Base-by-base conservation (phyloP, 2,888 invertebrate genomes). In the Dioctria rufipes region DNA sequence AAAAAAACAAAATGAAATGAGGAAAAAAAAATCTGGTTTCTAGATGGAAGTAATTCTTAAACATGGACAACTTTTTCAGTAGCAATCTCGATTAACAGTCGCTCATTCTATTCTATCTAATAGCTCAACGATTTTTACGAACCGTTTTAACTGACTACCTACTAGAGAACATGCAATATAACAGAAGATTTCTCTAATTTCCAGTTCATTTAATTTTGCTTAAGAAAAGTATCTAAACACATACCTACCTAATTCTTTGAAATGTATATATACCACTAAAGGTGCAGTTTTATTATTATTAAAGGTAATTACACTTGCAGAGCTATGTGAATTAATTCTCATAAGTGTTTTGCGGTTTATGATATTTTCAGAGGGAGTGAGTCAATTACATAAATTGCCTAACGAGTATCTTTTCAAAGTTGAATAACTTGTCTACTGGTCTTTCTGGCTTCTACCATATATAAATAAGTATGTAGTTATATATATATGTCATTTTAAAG, bases 361-460 rank as follows among this genome's bases (percentile, higher is more conserved):
- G 69, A 69, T 49, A 69, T 69, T 69, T 69, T 69, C 69, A 69
- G 69, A 69, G 46, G 69, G 69, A 69, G 51, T 69, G 69, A 69
- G 51, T 69, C 51, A 69, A 69, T 69, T 69, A 69, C 51, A 69
- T n/a, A 51, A 51, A 69, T 69, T 69, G 51, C 51, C 4, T n/a
- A 69, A 46, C 39, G 69, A 69, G 67, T 67, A 43, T 66, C 42
- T 66, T 66, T 42, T 67, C 46, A 67, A 25, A 69, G 69, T 46
- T 69, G 69, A 69, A 69, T 49, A 69, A 69, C 69, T 69, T 39
- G 51, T 51, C 69, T 51, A 39, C 69, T 51, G 37, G 69, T 69
- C 46, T 69, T 69, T 69, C 67, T 67, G 67, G 67, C 67, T 67
- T 51, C 49, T 69, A n/a, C 13, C 69, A 69, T 25, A 37, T 49